Conservation (phyloP, 2,888 invertebrate genomes). For the Vannuccia rotundouncinata region DNA sequence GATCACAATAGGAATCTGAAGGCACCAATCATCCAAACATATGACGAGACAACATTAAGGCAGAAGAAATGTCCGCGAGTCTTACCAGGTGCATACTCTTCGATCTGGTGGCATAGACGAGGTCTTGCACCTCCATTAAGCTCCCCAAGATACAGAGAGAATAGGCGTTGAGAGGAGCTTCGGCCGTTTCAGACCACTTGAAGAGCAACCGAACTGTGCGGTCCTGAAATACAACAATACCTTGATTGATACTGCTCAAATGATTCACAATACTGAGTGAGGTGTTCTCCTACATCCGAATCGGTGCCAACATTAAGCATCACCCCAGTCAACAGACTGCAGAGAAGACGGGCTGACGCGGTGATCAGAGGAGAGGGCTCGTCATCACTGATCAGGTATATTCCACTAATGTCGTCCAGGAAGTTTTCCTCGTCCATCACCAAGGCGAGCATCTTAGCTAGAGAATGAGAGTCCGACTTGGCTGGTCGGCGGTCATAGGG, state of each 20-base stretch:
- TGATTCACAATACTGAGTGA: too few relatives aligned
- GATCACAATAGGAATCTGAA: background rate
- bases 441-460: background rate
- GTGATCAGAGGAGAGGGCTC: background rate
- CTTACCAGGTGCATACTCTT: background rate
- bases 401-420: background rate
- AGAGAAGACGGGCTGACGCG: background rate
- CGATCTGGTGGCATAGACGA: background rate
- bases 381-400: background rate
- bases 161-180: background rate
- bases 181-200: background rate
- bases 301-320: background rate
- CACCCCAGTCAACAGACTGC: background rate
- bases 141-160: background rate
- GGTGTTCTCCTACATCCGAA: background rate
- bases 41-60: too few relatives aligned
- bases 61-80: too few relatives aligned
- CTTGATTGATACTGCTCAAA: too few relatives aligned
- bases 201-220: background rate
- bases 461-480: background rate
- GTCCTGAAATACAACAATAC: background rate
- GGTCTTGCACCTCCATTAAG: background rate
- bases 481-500: background rate
- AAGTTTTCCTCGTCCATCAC: background rate
- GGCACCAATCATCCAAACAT: too few relatives aligned